Conservation (phyloP, 2,888 invertebrate genomes). For the Noctuana brunneofusca region DNA sequence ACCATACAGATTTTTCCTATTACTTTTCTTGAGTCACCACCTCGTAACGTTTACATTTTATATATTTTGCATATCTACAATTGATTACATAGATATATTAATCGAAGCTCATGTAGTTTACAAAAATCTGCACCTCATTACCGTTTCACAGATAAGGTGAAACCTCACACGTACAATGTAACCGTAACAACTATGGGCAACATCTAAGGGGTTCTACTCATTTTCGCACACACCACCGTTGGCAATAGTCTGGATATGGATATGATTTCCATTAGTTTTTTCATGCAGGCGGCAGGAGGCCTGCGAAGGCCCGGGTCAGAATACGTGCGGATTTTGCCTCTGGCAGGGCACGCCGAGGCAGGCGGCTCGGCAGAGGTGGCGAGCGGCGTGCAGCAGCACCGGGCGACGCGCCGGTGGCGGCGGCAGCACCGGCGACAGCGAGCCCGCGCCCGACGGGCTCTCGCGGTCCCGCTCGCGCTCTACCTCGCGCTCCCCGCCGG, state of each 20-base stretch:
- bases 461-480: slow-evolving; percentile 35
- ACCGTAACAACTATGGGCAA: slow-evolving; percentile 36
- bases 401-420: slow-evolving; percentile 58
- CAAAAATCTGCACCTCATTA: slow-evolving; percentile 67
- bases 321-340: slow-evolving; percentile 53
- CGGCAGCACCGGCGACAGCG: slow-evolving; percentile 71
- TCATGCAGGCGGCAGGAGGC: slow-evolving; percentile 67
- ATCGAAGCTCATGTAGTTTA: slow-evolving; percentile 71
- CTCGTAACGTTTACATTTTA: slow-evolving; percentile 42
- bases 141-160: slow-evolving; percentile 53
- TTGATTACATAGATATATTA: slow-evolving; percentile 63
- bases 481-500: slow-evolving; percentile 44
- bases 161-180: slow-evolving; percentile 34
- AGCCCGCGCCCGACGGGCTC: slow-evolving; percentile 63
- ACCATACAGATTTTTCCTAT: slow-evolving; percentile 41
- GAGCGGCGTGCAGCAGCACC: slow-evolving; percentile 65
- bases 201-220: slow-evolving; percentile 42
- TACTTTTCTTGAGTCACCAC: slow-evolving; percentile 34
- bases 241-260: slow-evolving; percentile 62
- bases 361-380: slow-evolving; percentile 66
- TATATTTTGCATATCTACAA: slow-evolving; percentile 44
- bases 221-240: slow-evolving; percentile 68
- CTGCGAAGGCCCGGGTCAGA: slow-evolving; percentile 64
- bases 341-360: slow-evolving; percentile 67
- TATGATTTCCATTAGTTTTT: slow-evolving; percentile 71